A percentile compares a stretch with the other conserved stretches of the same genome.
Conservation (phyloP, 2,797 vertebrate genomes). For the Caiman crocodilus region DNA sequence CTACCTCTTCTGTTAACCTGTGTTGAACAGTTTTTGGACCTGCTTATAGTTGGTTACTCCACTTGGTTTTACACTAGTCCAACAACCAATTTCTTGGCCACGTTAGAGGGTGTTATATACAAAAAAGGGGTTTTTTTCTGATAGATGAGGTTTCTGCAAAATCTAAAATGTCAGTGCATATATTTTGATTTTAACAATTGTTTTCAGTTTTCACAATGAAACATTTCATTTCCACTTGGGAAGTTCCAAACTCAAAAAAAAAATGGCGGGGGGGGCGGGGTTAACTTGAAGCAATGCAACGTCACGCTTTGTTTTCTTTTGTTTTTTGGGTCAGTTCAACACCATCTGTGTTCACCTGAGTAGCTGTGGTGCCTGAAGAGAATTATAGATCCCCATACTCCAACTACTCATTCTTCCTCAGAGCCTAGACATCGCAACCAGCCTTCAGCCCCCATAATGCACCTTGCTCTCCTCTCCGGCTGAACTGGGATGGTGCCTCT, state of each 20-base stretch:
- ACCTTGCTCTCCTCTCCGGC: neutral
- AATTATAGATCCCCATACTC: neutral
- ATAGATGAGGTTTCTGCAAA: neutral
- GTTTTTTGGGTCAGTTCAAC: neutral
- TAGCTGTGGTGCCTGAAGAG: neutral
- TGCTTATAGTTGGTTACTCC: neutral
- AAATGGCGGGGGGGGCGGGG: too few species aligned
- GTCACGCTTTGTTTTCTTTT: too few species aligned
- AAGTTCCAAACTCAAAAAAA: neutral
- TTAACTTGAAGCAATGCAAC: too few species aligned
- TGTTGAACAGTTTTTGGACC: neutral
- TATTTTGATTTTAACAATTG: neutral
- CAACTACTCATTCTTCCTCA: neutral
- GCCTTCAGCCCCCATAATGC: neutral
- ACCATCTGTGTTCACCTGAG: neutral
- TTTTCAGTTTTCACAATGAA: neutral
- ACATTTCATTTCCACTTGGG: neutral
- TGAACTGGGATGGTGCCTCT: neutral
- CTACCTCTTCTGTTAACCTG: neutral
- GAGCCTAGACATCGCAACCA: neutral
- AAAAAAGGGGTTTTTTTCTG: neutral
- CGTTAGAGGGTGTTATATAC: neutral
- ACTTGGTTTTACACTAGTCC: neutral
- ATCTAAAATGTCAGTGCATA: neutral
- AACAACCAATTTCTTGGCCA: neutral